Base-by-base conservation (phyloP, 2,888 invertebrate genomes). In the Zonitis immaculata region DNA sequence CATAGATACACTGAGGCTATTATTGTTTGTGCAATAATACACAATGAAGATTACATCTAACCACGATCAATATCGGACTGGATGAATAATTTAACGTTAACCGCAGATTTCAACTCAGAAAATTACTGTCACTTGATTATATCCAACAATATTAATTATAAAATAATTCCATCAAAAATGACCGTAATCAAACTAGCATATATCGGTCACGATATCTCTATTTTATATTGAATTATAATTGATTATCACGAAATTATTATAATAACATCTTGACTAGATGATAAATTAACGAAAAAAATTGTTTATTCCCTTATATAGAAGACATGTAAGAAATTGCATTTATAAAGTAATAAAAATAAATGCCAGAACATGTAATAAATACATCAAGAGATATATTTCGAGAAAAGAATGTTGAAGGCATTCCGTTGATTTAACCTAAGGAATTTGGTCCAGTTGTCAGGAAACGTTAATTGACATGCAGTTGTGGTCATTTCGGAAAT, bases 351-450 rank as follows among this genome's bases (percentile, higher is more conserved):
- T 54, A 49, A 51, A 55, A 58, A 51, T 53, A 47, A 47, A 47
- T 47, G 20, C 39, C 47, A 28, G 26, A 25, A 48, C 51, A 47
- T 52, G 56, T 63, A 67, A 68, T 67, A 67, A 66, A 68, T 66
- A 67, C 64, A 66, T 69, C 66, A 62, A 52, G 60, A 62, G 59
- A 65, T 67, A 64, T 64, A 66, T 65, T 64, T 62, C 60, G 47
- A 54, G 55, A 52, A 42, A 60, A 65, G 67, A 67, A 68, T 66
- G 62, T 57, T 60, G 57, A 52, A 65, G 66, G 66, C 59, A 68
- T 68, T 68, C 66, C 65, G 67, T 68, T 69, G 68, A 68, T 70
- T 68, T 68, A 68, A 68, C 66, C 61, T 51, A 56, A 60, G 67
- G 67, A 69, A 69, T 70, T 66, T 57, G 59, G 65, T 64, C 62